Conservation (phyloP, 2,113 vertebrate species). For the Lanius collurio region DNA sequence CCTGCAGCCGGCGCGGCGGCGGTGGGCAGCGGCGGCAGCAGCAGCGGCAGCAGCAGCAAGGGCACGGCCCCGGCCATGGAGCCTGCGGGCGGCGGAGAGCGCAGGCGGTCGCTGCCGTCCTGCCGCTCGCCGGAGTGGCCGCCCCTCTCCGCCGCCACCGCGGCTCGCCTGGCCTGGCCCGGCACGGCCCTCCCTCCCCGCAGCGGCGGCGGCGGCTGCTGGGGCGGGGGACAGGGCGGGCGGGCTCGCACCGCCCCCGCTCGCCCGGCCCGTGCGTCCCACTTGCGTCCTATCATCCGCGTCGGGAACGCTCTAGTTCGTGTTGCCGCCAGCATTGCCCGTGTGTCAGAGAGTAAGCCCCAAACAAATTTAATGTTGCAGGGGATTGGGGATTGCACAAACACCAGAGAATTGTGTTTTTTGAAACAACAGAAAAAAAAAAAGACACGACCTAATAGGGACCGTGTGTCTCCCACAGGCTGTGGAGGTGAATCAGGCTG, state of each 20-base stretch:
- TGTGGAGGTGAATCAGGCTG: background rate
- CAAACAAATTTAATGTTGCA: background rate
- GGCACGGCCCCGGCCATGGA: background rate
- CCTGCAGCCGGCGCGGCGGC: conserved; percentile 48
- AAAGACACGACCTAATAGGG: background rate
- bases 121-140: background rate
- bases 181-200: background rate
- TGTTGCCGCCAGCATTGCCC: background rate
- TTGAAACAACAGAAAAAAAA: background rate
- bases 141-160: too few relatives aligned
- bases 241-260: background rate
- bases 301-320: fast-evolving
- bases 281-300: background rate
- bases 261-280: background rate
- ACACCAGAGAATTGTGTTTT: fast-evolving
- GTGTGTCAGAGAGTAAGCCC: background rate
- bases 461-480: background rate
- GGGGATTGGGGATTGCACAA: background rate
- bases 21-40: background rate
- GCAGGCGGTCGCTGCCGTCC: background rate
- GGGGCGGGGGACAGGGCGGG: background rate
- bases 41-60: background rate
- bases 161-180: background rate
- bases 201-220: background rate
- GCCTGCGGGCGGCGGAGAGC: background rate